Base-by-base conservation (phyloP, 2,113 vertebrate species). In the Alosa alosa region DNA sequence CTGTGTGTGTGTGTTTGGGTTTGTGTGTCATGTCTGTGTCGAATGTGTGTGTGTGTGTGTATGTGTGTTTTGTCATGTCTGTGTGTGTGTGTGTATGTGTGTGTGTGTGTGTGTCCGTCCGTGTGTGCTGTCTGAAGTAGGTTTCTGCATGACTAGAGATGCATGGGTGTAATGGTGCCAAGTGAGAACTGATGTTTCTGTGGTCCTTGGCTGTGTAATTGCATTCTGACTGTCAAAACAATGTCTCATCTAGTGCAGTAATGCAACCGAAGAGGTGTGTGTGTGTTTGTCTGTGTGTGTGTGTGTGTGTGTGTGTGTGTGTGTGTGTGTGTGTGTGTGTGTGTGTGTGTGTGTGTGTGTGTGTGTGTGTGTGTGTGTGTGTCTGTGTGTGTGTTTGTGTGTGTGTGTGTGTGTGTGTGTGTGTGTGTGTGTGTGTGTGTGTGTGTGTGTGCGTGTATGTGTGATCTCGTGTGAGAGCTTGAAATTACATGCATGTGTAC, bases 191-290 rank as follows among this genome's bases (percentile, higher is more conserved):
- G n/a, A 68, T 68, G 64, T 68, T 68, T 68, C 25, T 31, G n/a
- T 68, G 25, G 64, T 68, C 64, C 64, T 31, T 68, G 64, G n/a
- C 64, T 31, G 64, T 31, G 64, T 68, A 68, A 68, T 68, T 68
- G 64, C 64, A 68, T 68, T 68, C n/a, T 25, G 64, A 31, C 64
- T 68, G 64, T 68, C 64, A 68, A 68, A 68, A 68, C 64, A 68
- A 68, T 31, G 25, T 31, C 64, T 31, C 64, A 68, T 68, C 64
- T 25, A 44, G 25, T 47, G 83, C 36, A 83, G 44, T 50, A 36
- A 57, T 72, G 9, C 31, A 39, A 57, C 52, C 10, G 6, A 60
- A 22, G 88, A 82, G 83, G 81, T 47, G 45, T 39, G 44, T 45
- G 82, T 46, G 47, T 83, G 47, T 83, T 1, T 83, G 47, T 83